Base-by-base conservation (phyloP, 2,113 vertebrate species). In the Emydocephalus ijimae region DNA sequence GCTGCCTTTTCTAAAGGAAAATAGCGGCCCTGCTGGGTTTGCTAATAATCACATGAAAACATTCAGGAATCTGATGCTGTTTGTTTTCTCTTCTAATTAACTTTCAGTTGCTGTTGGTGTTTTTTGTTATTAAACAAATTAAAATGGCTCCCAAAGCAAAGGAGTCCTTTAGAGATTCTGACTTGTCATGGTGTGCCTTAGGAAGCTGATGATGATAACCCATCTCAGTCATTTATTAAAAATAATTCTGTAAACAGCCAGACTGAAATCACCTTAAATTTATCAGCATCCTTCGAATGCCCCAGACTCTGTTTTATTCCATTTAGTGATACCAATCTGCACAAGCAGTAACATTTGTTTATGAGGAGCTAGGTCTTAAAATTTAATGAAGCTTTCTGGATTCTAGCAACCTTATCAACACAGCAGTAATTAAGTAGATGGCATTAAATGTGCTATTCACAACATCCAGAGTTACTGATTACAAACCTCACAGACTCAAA, bases 381-480 rank as follows among this genome's bases (percentile, higher is more conserved):
- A 59, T 90, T 94, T 94, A 91, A 89, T 45, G 81, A 92, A 90
- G 10, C 1, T 92, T 93, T 21, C 61, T 90, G 54, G 55, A 93
- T 93, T n/a, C n/a, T 0, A 0, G 89, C 0, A 0, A 87, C 85
- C 2, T 56, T 91, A 92, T 24, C 59, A 91, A 2, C 26, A 50
- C n/a, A 34, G 12, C 48, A 92, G 90, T 89, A 93, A 92, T 93
- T 92, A 95, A 94, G 18, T 1, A 93, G 26, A 12, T 93, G 64
- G 8, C 56, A 81, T 18, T 92, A 92, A 69, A 11, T 23, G 1
- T 5, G 23, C 81, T 95, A 29, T 39, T 94, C 0, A 0, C 26
- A 48, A 26, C 34, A 91, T 93, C 87, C n/a, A 86, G 3, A 93
- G 14, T 1, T 95, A 87, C 88, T 64, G 93, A 89, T 90, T 29